phyloP scores from a whole-genome alignment of 2,113 vertebrate species.

The Himantopus leucocephalus region DNA sequence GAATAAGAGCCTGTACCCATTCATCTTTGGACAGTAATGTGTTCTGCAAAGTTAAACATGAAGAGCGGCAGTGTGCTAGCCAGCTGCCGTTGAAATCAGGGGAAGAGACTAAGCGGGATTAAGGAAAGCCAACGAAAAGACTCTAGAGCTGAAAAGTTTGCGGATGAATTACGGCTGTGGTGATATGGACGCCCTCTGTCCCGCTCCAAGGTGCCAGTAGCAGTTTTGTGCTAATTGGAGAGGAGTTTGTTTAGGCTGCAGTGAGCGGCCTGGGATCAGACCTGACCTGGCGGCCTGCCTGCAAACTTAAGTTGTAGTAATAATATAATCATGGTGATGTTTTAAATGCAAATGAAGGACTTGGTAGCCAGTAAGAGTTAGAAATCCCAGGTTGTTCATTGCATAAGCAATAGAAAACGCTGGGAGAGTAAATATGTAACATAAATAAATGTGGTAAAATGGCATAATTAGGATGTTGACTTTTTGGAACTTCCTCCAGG shows the following conservation, averaged over 20 bases:
- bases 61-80: neutral
- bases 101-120: neutral
- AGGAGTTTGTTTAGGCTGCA: neutral
- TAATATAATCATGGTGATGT: neutral
- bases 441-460: neutral
- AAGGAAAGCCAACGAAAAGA: neutral
- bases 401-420: neutral
- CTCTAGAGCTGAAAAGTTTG: neutral
- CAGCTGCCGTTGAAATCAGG: neutral
- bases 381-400: neutral
- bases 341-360: neutral
- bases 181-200: neutral
- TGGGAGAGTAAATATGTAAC: neutral
- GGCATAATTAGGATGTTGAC: neutral
- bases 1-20: conserved; percentile 23
- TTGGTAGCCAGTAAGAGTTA: neutral
- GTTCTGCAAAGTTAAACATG: conserved; percentile 37
- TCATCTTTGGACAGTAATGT: conserved; percentile 39
- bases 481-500: neutral
- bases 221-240: neutral
- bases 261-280: neutral
- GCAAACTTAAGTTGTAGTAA: neutral
- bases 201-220: neutral
- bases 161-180: neutral
- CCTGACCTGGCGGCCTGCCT: neutral